A percentile compares a stretch with the other conserved stretches of the same genome.
Conservation (phyloP, 2,888 invertebrate species). For the Diadegma fenestrale region DNA sequence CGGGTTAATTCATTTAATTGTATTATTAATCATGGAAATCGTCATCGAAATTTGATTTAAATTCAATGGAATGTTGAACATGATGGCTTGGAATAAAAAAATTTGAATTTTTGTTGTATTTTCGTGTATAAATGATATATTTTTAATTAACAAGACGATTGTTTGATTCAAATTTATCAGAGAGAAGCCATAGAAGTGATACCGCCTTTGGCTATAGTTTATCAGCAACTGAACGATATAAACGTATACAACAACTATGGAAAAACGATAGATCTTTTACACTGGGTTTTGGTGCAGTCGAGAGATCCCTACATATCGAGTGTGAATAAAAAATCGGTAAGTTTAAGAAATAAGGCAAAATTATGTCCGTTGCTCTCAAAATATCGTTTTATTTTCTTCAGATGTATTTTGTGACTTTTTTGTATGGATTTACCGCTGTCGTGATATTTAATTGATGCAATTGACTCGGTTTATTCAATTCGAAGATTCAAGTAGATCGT, state of each 20-base stretch:
- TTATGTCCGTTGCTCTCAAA: neutral
- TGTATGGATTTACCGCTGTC: neutral
- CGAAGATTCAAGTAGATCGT: constrained; percentile 15
- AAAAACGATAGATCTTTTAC: constrained; percentile 88
- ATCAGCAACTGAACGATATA: constrained; percentile 85
- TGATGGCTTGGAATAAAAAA: neutral
- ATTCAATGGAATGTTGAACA: no score
- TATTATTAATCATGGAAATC: no score
- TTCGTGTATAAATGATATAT: neutral
- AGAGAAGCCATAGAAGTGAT: constrained; percentile 87
- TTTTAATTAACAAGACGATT: neutral
- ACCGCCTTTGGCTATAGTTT: constrained; percentile 86
- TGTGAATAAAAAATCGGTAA: constrained; percentile 86
- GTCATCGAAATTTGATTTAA: neutral
- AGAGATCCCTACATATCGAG: constrained; percentile 88
- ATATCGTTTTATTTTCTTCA: neutral
- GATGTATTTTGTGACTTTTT: neutral
- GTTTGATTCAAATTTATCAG: constrained; percentile 78
- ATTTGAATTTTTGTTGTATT: neutral
- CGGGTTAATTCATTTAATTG: no score
- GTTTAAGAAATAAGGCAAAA: constrained; percentile 63
- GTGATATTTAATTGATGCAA: neutral
- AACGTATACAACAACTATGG: constrained; percentile 83
- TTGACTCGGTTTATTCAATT: neutral
- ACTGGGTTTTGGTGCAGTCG: constrained; percentile 88